These are phyloP conservation scores for Sciaenops ocellatus DNA, from an alignment of 2,797 vertebrate genomes.

Conservation along the genomic window DNA sequence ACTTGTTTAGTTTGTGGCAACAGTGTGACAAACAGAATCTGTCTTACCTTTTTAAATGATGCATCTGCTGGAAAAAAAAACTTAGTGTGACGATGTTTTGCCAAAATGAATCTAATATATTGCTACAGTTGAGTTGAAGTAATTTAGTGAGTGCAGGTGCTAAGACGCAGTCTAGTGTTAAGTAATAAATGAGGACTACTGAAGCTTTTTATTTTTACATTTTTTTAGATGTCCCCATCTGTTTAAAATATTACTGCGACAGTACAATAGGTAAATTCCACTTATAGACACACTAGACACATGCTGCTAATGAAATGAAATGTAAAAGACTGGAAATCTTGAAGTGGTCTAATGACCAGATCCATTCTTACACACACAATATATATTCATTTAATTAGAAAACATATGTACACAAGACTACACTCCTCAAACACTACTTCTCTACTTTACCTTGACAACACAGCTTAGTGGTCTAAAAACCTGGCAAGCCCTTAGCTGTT, in stretches of 20 bases:
- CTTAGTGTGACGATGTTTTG: not conserved
- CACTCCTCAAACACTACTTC: not conserved
- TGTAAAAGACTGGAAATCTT: not conserved
- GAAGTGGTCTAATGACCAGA: not conserved
- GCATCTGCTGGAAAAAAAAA: not conserved
- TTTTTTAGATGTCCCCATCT: not conserved
- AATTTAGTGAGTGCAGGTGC: not conserved
- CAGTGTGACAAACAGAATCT: not conserved
- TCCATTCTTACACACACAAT: not conserved
- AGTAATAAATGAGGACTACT: not conserved
- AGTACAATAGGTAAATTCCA: not conserved
- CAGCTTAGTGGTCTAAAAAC: slow-evolving; percentile 16
- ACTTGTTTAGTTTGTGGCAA: not conserved
- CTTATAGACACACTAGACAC: not conserved
- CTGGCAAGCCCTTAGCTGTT: slow-evolving; percentile 7
- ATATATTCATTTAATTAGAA: not conserved
- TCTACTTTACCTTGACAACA: not conserved
- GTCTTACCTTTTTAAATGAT: not conserved
- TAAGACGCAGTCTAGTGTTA: not conserved
- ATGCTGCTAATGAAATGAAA: not conserved
- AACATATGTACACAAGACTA: not conserved
- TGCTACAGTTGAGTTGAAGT: not conserved
- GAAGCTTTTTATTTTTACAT: not conserved
- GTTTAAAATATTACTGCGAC: not conserved
- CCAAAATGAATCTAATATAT: not conserved